Base-by-base conservation (phyloP, 1,140 invertebrate species). In the Drosophila varians region DNA sequence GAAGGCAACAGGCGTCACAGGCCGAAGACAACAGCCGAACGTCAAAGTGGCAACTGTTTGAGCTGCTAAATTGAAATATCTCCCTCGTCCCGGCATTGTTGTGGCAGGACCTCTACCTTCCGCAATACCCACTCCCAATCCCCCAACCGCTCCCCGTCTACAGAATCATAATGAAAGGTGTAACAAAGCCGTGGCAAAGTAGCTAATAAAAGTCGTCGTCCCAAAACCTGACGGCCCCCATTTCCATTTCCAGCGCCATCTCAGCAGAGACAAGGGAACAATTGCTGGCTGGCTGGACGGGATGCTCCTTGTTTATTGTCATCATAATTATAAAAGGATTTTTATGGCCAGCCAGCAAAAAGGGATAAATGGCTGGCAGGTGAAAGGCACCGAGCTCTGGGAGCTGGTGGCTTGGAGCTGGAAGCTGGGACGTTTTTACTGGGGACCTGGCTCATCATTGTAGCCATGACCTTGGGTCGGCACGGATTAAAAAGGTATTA, bases 311-410 rank as follows among this genome's bases (percentile, higher is more conserved):
- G 80, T 86, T 84, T 84, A 84, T 84, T 86, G 76, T 84, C 80
- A 80, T 84, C 80, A 84, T 84, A 84, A 84, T 84, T 84, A 86
- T 86, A 84, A 86, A 84, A 84, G 76, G 80, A 82, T 86, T 84
- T 84, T 84, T 80, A 84, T 65, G 71, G 71, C 71, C 66, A 53
- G 26, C 75, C 53, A 43, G 61, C 76, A 76, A 60, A 82, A 76
- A 49, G 61, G 77, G 61, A 82, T 80, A 74, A 80, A 80, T 62
- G 73, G 42, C 66, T 82, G 77, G 69, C 84, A 74, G 78, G 65
- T 77, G 75, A 70, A 66, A 38, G 61, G 61, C 11, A 7, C 48
- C 14, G n/a, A 12, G 26, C n/a, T 23, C 14, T 21, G 40, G 56
- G 52, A 64, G 51, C 16, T 28, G 40, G 64, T 42, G 70, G 46